Evolutionary conservation across 2,888 invertebrate genomes (phyloP).

Genomic region (Cephus rjabovi): DNA sequence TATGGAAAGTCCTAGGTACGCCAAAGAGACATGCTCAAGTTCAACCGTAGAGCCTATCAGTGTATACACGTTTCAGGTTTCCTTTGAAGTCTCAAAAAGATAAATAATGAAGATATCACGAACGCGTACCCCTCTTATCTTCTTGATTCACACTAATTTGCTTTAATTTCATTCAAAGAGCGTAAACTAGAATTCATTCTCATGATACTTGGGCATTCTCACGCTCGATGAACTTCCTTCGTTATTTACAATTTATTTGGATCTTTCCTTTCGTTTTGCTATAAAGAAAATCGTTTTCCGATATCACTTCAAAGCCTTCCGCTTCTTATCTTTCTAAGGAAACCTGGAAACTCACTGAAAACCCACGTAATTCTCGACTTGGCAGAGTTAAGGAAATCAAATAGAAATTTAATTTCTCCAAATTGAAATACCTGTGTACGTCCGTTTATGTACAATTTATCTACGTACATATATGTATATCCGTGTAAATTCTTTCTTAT

Average conservation of each 20-base stretch:
- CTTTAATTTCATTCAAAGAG: background rate
- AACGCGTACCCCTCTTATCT: background rate
- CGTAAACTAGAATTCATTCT: background rate
- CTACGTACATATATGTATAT: background rate
- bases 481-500: constrained; percentile 11
- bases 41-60: background rate
- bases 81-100: background rate
- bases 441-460: background rate
- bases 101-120: background rate
- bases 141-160: background rate
- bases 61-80: background rate
- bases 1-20: constrained; percentile 81
- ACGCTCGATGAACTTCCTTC: background rate
- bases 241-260: background rate
- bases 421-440: background rate
- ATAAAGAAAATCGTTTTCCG: background rate
- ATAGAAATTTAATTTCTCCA: background rate
- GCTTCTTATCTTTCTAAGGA: background rate
- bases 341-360: background rate
- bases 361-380: background rate
- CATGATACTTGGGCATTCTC: background rate
- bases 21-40: constrained; percentile 5
- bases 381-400: background rate
- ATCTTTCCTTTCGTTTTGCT: no score
- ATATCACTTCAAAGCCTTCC: background rate